These are phyloP conservation scores for Drosophila oshimai DNA, from an alignment of 1,140 invertebrate genomes.

Conservation along the genomic window DNA sequence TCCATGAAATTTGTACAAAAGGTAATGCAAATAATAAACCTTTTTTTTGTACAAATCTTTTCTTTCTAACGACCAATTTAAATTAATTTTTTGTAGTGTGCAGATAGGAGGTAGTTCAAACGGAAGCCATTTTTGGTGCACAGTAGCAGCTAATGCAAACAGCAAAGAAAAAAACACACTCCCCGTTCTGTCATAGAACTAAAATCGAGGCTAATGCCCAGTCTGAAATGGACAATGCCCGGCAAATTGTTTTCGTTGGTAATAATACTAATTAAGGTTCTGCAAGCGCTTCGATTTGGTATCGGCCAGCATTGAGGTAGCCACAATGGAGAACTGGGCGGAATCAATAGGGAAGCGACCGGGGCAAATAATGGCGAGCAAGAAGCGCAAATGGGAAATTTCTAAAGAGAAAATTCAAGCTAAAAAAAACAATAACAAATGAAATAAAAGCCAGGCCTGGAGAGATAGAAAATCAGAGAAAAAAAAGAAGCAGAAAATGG, in stretches of 20 bases:
- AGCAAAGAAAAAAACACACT: background rate
- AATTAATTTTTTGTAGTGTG: slow-evolving; percentile 1
- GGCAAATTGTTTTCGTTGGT: slow-evolving; percentile 73
- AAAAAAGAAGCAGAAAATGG: slow-evolving; percentile 45
- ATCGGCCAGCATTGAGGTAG: background rate
- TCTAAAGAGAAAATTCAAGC: slow-evolving; percentile 61
- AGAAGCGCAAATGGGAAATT: slow-evolving; percentile 49
- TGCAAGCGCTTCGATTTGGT: slow-evolving; percentile 40
- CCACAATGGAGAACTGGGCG: slow-evolving; percentile 9
- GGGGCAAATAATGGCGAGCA: slow-evolving; percentile 34
- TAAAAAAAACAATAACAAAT: slow-evolving; percentile 7
- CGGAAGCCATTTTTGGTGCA: slow-evolving; percentile 7
- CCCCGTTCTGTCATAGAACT: slow-evolving; percentile 11
- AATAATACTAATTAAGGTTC: slow-evolving; percentile 77
- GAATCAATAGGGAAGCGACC: slow-evolving; percentile 52
- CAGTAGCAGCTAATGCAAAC: slow-evolving; percentile 2
- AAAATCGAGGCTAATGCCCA: slow-evolving; percentile 66
- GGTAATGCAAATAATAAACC: background rate
- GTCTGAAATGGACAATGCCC: slow-evolving; percentile 35
- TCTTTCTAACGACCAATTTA: background rate
- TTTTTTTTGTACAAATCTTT: background rate
- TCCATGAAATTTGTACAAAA: too few relatives aligned
- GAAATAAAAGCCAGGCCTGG: slow-evolving; percentile 34
- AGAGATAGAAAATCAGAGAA: slow-evolving; percentile 9
- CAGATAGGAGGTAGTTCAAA: background rate